Evolutionary conservation across 1,140 invertebrate genomes (phyloP).

Genomic region (Melanaphis sacchari): DNA sequence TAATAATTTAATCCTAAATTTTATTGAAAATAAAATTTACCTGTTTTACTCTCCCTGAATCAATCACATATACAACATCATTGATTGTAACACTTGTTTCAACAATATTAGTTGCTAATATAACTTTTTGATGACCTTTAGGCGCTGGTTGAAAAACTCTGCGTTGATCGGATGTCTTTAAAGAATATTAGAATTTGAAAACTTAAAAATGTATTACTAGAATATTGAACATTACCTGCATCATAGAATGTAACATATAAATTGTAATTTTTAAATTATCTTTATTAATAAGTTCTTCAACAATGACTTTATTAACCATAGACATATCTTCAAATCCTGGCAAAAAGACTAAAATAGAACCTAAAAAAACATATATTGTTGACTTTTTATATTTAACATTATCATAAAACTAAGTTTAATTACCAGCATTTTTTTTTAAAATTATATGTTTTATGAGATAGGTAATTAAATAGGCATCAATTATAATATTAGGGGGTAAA

Average conservation of each 20-base stretch:
- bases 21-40: constrained; percentile 15
- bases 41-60: constrained; percentile 63
- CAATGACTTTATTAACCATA: constrained; percentile 49
- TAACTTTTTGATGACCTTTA: constrained; percentile 65
- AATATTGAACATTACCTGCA: constrained; percentile 50
- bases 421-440: constrained; percentile 41
- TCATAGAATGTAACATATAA: constrained; percentile 55
- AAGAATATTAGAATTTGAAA: background rate
- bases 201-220: background rate
- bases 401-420: background rate
- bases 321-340: constrained; percentile 59
- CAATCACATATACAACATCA: constrained; percentile 86
- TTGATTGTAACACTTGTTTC: constrained; percentile 90
- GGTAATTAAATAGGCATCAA: constrained; percentile 48
- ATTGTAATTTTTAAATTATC: constrained; percentile 51
- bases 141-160: constrained; percentile 56
- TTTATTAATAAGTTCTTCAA: constrained; percentile 54
- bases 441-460: constrained; percentile 54
- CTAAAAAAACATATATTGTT: background rate
- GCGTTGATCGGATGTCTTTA: constrained; percentile 58
- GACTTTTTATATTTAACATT: background rate
- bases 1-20: background rate
- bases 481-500: constrained; percentile 42
- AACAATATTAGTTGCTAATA: constrained; percentile 81
- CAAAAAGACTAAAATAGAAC: constrained; percentile 59